Base-by-base conservation (phyloP, 2,888 invertebrate species). In the Eupelmus urozonus region DNA sequence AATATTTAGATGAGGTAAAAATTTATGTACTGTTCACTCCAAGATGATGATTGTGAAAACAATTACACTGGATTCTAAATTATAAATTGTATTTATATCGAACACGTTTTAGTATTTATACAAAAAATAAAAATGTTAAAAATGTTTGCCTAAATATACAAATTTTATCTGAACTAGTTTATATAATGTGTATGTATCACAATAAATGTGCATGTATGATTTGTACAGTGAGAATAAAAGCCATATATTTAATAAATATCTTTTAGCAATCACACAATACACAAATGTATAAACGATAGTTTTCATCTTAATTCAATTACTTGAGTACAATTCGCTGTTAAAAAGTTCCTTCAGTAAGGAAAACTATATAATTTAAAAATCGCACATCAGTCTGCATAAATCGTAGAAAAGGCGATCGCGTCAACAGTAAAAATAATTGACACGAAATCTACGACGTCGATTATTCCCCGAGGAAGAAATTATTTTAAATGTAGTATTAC, bases 221-320 rank as follows among this genome's bases (percentile, higher is more conserved):
- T 40, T 75, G 69, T 69, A 75, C 69, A 76, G 20, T 55, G 11
- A 70, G 11, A 59, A 40, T 70, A 63, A 45, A 53, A 69, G 40
- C 42, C 53, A 76, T n/a, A n/a, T 70, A 55, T 51, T 51, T 25
- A 67, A 75, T 75, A 62, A 69, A 74, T 74, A 57, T 65, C 27
- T 27, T 59, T 49, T 55, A 42, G 5, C 23, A 57, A 13, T 57
- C 57, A 29, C 57, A 45, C 16, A 20, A 18, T 65, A 45, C 25
- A 57, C 20, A 45, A 59, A 69, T 9, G 23, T 57, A 57, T 59
- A 69, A 69, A 59, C 13, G n/a, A 3, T 59, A 27, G 5, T 45
- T 49, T 70, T 27, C 34, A 60, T 49, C 40, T 16, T 62, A 51
- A 71, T n/a, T 25, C 49, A 1, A 49, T 49, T 60, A 51, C 20